These are phyloP conservation scores for Cantharis nigra DNA, from an alignment of 2,888 invertebrate species.

Conservation along the genomic window DNA sequence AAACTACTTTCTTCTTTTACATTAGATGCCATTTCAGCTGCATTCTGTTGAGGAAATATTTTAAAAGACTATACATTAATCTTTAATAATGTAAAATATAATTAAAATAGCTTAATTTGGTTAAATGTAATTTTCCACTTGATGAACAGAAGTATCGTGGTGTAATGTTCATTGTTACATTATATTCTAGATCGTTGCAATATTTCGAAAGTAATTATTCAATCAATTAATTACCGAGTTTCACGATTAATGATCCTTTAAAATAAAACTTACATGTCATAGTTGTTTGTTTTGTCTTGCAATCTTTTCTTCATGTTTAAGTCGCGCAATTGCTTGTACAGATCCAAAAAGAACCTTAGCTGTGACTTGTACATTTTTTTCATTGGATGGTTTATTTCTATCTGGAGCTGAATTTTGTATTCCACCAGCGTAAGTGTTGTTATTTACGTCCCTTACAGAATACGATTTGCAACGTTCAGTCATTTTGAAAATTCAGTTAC, in stretches of 20 bases:
- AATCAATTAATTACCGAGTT: background rate
- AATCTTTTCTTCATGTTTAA: conserved; percentile 72
- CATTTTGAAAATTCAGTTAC: conserved; percentile 47
- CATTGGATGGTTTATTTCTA: conserved; percentile 38
- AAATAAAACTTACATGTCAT: conserved; percentile 35
- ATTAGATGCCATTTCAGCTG: background rate
- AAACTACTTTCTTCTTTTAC: background rate
- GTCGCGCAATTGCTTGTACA: conserved; percentile 73
- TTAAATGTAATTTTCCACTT: background rate
- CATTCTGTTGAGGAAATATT: background rate
- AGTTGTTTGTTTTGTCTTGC: conserved; percentile 66
- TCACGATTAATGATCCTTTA: background rate
- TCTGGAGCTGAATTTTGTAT: conserved; percentile 37
- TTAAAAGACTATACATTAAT: background rate
- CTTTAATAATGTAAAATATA: background rate
- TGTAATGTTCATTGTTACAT: background rate
- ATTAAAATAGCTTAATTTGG: background rate
- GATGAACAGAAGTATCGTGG: background rate
- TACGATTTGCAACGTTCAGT: conserved; percentile 63
- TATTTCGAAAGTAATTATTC: background rate
- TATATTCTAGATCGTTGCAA: background rate
- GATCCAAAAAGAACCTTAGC: conserved; percentile 76
- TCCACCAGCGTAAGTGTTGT: conserved; percentile 61
- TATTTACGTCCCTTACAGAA: conserved; percentile 62
- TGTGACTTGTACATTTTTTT: conserved; percentile 62